Evolutionary conservation across 1,140 invertebrate species (phyloP), one percentile per base, ranked within the genome.

Genomic region (Sogatella furcifera): DNA sequence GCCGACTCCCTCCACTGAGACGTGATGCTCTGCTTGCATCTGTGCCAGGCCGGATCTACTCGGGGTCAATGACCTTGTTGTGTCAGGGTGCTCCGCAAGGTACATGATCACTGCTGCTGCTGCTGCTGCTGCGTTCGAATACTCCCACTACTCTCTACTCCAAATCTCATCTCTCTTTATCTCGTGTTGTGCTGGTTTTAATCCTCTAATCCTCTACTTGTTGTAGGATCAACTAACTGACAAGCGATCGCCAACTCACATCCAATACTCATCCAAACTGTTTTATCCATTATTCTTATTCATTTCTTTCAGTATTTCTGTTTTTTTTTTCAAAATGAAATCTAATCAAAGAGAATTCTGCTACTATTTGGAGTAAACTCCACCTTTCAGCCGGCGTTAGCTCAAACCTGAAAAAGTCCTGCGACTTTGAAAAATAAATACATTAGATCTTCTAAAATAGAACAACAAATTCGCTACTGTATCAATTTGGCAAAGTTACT

Each of bases 301-400:
- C 41, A 42, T 59, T 59, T 63, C 55, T 38, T 59, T 42, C 21
- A 53, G 55, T 58, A 53, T 63, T n/a, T 59, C 34, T 59, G 19
- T 63, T 24, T n/a, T n/a, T n/a, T n/a, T n/a, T n/a, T 59, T 43
- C 52, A 34, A 31, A 31, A 52, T 31, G 42, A 59, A 49, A 52
- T 44, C 38, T 56, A 28, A 46, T 46, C 43, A 21, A 28, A 14
- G 22, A 28, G 2, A 15, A 55, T 17, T 57, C 38, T 43, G 43
- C 46, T 58, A 62, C 49, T 64, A 59, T 63, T 61, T 65, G 65
- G 67, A 69, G 68, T 68, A 68, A 69, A 69, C 68, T 68, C 65
- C 67, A 69, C 68, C 68, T 66, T 65, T 63, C 24, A 17, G 34
- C 38, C 54, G 61, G 44, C 22, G 14, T 17, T 55, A 60, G 59